phyloP scores from a whole-genome alignment of 1,140 invertebrate genomes.

The Drosophila parvula region DNA sequence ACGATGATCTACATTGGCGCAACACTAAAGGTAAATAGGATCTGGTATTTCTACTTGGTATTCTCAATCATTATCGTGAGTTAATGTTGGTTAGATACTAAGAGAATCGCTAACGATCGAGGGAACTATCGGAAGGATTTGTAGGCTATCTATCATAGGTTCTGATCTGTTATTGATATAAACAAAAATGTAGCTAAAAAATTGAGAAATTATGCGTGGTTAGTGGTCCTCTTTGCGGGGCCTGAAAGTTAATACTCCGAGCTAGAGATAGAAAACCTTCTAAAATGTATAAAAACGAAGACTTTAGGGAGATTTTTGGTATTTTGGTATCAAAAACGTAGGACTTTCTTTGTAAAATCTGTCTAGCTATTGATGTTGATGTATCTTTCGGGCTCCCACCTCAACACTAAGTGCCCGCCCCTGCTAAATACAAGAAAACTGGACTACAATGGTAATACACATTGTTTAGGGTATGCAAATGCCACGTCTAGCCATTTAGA shows the following conservation, averaged over 20 bases:
- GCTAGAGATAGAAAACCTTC: too few species aligned
- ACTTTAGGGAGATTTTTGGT: not conserved
- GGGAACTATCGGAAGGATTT: too few species aligned
- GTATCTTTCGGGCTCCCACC: not conserved
- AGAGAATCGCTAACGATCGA: too few species aligned
- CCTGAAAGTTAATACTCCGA: too few species aligned
- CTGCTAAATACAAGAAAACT: not conserved
- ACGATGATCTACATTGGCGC: too few species aligned
- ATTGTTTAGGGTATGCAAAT: conserved; percentile 17
- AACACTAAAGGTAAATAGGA: too few species aligned
- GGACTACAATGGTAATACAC: not conserved
- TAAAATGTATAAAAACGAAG: too few species aligned
- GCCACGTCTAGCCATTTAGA: conserved; percentile 25
- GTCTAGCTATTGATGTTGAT: not conserved
- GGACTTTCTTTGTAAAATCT: not conserved
- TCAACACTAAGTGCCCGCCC: too few species aligned
- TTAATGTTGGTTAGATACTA: not conserved
- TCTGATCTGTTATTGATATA: not conserved
- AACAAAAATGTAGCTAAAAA: not conserved
- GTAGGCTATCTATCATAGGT: too few species aligned
- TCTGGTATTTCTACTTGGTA: too few species aligned
- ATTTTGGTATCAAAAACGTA: not conserved
- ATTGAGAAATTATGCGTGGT: not conserved
- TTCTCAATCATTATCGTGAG: not conserved
- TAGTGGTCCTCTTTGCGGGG: too few species aligned